A percentile compares a stretch with the other conserved stretches of the same genome.
These are phyloP conservation scores for Varroa destructor DNA, from an alignment of 1,140 invertebrate genomes.

Conservation along the genomic window DNA sequence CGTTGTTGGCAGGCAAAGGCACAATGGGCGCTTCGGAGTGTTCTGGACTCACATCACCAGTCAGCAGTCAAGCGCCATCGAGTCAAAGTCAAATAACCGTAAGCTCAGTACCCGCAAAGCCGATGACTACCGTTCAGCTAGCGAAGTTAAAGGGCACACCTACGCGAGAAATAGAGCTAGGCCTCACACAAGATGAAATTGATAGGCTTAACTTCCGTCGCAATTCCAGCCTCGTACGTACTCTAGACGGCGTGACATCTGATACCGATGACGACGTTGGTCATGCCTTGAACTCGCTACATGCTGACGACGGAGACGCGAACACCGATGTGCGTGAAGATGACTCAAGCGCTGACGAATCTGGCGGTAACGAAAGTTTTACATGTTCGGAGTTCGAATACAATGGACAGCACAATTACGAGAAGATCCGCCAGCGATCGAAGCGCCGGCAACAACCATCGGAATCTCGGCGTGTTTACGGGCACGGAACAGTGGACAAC, in stretches of 20 bases:
- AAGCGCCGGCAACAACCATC: constrained; percentile 6
- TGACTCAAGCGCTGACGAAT: constrained; percentile 74
- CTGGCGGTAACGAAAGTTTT: constrained; percentile 80
- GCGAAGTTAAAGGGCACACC: constrained; percentile 30
- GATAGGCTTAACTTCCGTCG: constrained; percentile 72
- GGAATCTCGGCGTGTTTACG: neutral
- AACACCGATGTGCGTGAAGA: constrained; percentile 40
- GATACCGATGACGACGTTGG: constrained; percentile 58
- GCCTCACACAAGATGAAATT: constrained; percentile 79
- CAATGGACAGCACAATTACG: constrained; percentile 58
- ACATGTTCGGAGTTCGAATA: constrained; percentile 96
- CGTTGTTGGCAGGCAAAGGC: constrained; percentile 52
- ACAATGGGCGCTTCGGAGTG: constrained; percentile 38
- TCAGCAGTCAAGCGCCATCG: constrained; percentile 76
- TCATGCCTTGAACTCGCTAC: constrained; percentile 41
- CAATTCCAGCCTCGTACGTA: constrained; percentile 69
- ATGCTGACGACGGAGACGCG: constrained; percentile 41
- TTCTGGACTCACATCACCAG: constrained; percentile 62
- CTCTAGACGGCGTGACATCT: constrained; percentile 77
- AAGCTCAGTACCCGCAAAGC: constrained; percentile 41
- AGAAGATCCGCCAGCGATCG: constrained; percentile 40
- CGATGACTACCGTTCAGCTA: constrained; percentile 26
- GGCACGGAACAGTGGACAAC: neutral
- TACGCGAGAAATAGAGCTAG: constrained; percentile 42
- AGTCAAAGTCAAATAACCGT: constrained; percentile 53